Evolutionary conservation across 2,113 vertebrate species (phyloP).

Genomic region (Guaruba guarouba): DNA sequence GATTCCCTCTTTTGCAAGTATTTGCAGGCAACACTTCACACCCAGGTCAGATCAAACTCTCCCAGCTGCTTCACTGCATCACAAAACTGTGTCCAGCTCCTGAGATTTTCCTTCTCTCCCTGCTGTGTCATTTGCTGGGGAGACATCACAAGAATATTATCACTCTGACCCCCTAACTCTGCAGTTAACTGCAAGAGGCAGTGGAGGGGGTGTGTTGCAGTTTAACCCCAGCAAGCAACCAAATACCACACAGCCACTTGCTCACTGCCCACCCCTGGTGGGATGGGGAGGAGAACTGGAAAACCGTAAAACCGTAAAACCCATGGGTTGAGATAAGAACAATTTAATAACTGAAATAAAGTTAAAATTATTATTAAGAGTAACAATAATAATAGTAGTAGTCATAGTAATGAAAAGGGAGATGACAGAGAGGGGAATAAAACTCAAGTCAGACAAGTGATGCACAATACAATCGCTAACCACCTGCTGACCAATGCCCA

Average conservation of each 20-base stretch:
- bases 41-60: not conserved
- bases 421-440: not conserved
- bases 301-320: not conserved
- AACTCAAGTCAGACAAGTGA: not conserved
- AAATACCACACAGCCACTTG: not conserved
- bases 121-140: not conserved
- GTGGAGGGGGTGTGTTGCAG: not conserved
- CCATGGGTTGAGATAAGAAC: not conserved
- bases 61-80: not conserved
- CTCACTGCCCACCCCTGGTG: not conserved
- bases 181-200: not conserved
- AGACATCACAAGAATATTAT: not conserved
- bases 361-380: not conserved
- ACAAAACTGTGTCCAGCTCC: not conserved
- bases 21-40: not conserved
- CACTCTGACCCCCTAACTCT: not conserved
- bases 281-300: not conserved
- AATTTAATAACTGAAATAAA: not conserved
- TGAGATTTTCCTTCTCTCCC: not conserved
- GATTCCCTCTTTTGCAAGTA: not conserved
- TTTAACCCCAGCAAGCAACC: not conserved
- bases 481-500: not conserved
- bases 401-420: not conserved
- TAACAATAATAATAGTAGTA: not conserved
- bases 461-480: not conserved